Base-by-base conservation (phyloP, 2,797 vertebrate genomes). In the Decapterus maruadsi region DNA sequence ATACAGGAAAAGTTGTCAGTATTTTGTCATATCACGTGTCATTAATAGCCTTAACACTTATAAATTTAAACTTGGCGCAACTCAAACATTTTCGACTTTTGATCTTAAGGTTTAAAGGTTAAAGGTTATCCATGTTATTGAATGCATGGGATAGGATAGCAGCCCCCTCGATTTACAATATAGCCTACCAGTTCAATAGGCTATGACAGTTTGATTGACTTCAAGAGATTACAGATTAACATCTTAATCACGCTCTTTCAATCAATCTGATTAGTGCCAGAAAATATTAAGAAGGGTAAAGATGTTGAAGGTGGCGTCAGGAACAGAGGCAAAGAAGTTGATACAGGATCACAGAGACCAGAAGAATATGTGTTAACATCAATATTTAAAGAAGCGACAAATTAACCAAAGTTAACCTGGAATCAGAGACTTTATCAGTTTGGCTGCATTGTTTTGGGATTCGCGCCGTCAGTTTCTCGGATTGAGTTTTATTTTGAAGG, bases 401-500 rank as follows among this genome's bases (percentile, higher is more conserved):
- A 46, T 11, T 14, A 8, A 11, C 1, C 13, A 50, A 29, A 45
- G 40, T 5, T 43, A 29, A 60, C 5, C 7, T 20, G 36, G 48
- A 11, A 10, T n/a, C 31, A 51, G 12, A 59, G n/a, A 16, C 26
- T 13, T 51, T 0, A 48, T 34, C n/a, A 4, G 0, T 20, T 12
- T 13, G 60, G 3, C 31, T 43, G 6, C 13, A 1, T 4, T 54
- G 13, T 11, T 54, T 59, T 53, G 0, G 5, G 9, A 22, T 31
- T 40, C n/a, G 54, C 43, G 7, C 8, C 0, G 8, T 11, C 8
- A 34, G 22, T 19, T 59, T 43, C 11, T 13, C 42, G 4, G 42
- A 13, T 14, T 1, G 43, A 45, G 43, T 46, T 76, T 80, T 84
- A 84, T 72, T 82, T 67, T 77, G 78, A 83, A 85, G n/a, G 57